phyloP scores from a whole-genome alignment of 2,888 invertebrate genomes.

The Drosophila longiperda region DNA sequence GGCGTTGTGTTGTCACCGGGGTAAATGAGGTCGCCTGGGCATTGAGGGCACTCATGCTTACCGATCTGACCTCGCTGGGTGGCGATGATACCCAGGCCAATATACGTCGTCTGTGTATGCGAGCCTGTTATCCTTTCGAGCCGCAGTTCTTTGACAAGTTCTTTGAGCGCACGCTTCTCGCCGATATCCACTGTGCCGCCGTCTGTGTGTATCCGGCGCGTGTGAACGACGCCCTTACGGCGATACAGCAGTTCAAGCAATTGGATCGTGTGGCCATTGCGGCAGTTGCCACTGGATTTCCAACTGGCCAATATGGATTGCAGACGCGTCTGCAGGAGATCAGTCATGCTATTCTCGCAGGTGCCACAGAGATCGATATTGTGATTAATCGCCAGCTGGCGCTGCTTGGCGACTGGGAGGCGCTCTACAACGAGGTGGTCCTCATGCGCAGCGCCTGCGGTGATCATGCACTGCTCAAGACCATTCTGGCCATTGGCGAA shows the following conservation, averaged over 20 bases:
- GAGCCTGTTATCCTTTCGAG: constrained; percentile 87
- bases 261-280: constrained; percentile 89
- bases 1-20: constrained; percentile 74
- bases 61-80: constrained; percentile 96
- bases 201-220: constrained; percentile 97
- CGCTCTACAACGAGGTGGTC: constrained; percentile 91
- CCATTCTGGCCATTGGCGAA: constrained; percentile 97
- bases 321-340: constrained; percentile 94
- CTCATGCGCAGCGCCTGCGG: constrained; percentile 93
- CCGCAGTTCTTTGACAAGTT: constrained; percentile 68
- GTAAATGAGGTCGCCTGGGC: constrained; percentile 91
- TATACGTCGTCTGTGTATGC: constrained; percentile 91
- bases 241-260: constrained; percentile 87
- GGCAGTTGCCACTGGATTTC: constrained; percentile 98
- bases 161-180: constrained; percentile 69
- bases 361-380: constrained; percentile 97
- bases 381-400: constrained; percentile 96
- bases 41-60: constrained; percentile 92
- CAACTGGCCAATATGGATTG: constrained; percentile 94
- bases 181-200: constrained; percentile 90
- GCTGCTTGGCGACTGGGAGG: constrained; percentile 93
- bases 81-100: constrained; percentile 92
- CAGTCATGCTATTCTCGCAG: constrained; percentile 90
- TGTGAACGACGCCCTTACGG: constrained; percentile 89
- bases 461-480: constrained; percentile 91